A percentile compares a stretch with the other conserved stretches of the same genome.
Evolutionary conservation across 2,888 invertebrate species (phyloP).

Genomic region (Cremastobaeus sp.): DNA sequence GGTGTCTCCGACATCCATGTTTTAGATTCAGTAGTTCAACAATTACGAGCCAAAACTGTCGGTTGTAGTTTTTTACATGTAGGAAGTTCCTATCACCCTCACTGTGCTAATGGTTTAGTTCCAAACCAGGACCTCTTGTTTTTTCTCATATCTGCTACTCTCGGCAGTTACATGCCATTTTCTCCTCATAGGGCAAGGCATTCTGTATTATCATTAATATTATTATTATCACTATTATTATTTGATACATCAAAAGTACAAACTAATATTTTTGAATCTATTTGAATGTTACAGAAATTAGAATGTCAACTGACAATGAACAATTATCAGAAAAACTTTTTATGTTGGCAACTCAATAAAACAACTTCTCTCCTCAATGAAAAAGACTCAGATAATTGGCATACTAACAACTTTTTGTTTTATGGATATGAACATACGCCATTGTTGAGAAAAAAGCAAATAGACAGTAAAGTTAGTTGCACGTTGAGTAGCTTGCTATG

Average conservation of each 20-base stretch:
- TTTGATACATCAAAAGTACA: neutral
- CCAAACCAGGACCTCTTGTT: constrained; percentile 86
- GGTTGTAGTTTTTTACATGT: constrained; percentile 88
- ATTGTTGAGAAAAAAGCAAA: constrained; percentile 82
- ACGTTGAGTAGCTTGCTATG: constrained; percentile 84
- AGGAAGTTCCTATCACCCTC: constrained; percentile 83
- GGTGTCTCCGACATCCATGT: constrained; percentile 85
- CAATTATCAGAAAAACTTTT: constrained; percentile 81
- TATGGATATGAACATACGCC: constrained; percentile 80
- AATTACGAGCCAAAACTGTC: constrained; percentile 85
- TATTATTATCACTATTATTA: too few relatives aligned
- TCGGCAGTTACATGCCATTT: constrained; percentile 84
- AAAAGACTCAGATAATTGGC: constrained; percentile 67
- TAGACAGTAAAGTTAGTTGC: constrained; percentile 82
- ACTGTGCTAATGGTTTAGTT: constrained; percentile 84
- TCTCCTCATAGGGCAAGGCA: constrained; percentile 79
- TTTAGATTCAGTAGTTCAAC: constrained; percentile 85
- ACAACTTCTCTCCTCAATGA: constrained; percentile 58
- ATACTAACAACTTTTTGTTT: constrained; percentile 80
- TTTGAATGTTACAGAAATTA: constrained; percentile 60
- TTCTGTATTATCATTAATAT: neutral
- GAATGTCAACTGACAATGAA: too few relatives aligned
- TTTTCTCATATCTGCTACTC: constrained; percentile 87
- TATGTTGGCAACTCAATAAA: constrained; percentile 77
- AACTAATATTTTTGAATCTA: constrained; percentile 60